Evolutionary conservation across 1,140 invertebrate genomes (phyloP), one percentile per base, ranked within the genome.

Genomic region (Oscheius sp.): DNA sequence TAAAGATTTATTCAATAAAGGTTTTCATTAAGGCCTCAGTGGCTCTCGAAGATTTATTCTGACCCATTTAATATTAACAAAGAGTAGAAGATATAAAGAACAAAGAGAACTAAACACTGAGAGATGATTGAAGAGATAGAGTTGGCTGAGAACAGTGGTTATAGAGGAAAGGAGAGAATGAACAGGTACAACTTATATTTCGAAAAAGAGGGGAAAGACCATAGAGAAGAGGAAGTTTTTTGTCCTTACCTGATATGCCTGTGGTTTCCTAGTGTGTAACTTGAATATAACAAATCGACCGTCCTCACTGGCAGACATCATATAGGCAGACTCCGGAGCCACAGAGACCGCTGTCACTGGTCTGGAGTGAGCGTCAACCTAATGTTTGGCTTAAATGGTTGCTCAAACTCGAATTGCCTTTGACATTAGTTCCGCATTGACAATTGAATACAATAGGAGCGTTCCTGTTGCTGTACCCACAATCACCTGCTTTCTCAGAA

Each of bases 251-350:
- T 74, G 64, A 62, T 74, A 74, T 2, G 72, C 72, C 23, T 64
- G 35, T 26, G 72, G 72, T 28, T 74, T 74, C 42, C 72, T 59
- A 23, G 72, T 74, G 29, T 74, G 72, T 13, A 74, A 42, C 29
- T 74, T 74, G 31, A 55, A 74, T 1, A 74, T 58, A 18, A 66
- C 35, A 18, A 74, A 66, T 26, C 38, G 49, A 1, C 63, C 49
- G 42, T 74, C 72, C 38, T 74, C 59, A 3, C 52, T 42, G 10
- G 72, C 35, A 3, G 72, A 62, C 35, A 74, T 7, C 3, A 74
- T 64, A 49, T 74, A 74, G 13, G 72, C 72, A 29, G 64, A 69
- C 36, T 74, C 72, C 20, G 72, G 72, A 31, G 72, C 72, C 2
- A 74, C 72, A 2, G 72, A 74, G 29, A 74, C 55, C n/a, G 52